phyloP scores from a whole-genome alignment of 2,113 vertebrate genomes.

The Oophaga pumilio region DNA sequence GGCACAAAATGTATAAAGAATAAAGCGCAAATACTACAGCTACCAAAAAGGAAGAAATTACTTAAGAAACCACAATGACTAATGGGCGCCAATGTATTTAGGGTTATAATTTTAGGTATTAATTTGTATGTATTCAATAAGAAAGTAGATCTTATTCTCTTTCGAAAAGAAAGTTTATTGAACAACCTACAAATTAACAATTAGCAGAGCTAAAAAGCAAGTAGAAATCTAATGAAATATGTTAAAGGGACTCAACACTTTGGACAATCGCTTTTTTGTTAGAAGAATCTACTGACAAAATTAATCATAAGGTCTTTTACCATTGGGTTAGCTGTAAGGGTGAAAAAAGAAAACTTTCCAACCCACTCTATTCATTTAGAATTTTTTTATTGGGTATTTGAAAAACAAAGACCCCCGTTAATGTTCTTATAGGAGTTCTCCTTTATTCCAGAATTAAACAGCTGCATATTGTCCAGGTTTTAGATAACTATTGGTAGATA shows the following conservation, averaged over 20 bases:
- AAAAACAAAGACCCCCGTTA: neutral
- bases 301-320: neutral
- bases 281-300: neutral
- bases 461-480: neutral
- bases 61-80: too few species aligned
- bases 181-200: constrained; percentile 1
- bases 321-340: too few species aligned
- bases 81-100: too few species aligned
- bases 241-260: neutral
- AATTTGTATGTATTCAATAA: neutral
- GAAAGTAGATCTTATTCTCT: neutral
- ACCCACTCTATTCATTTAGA: neutral
- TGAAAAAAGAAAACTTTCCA: too few species aligned
- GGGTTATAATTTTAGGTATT: too few species aligned
- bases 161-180: constrained; percentile 16
- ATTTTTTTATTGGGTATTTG: neutral
- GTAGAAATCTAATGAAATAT: neutral
- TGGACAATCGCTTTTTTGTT: neutral
- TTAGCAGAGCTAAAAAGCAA: neutral
- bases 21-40: too few species aligned
- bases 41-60: too few species aligned
- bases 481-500: neutral
- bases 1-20: too few species aligned
- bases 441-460: neutral
- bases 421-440: neutral